phyloP scores from a whole-genome alignment of 2,888 invertebrate genomes.

The Aromia moschata region DNA sequence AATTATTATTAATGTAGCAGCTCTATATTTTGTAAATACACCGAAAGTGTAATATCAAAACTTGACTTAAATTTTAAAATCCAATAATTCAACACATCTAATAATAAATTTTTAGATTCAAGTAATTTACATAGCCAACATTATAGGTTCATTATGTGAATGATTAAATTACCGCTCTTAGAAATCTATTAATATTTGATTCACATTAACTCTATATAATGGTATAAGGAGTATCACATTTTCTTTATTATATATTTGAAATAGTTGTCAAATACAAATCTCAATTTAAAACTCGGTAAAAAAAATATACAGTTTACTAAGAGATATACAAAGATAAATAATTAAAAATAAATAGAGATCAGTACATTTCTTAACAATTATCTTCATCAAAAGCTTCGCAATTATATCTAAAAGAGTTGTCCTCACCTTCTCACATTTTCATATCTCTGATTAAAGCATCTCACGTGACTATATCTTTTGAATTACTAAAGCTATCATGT shows the following conservation, averaged over 20 bases:
- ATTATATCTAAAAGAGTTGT: slow-evolving; percentile 22
- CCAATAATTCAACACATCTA: no score
- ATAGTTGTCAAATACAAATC: background rate
- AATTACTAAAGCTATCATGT: slow-evolving; percentile 33
- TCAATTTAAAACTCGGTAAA: background rate
- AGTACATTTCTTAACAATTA: slow-evolving; percentile 2
- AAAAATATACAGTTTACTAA: background rate
- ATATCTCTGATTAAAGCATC: slow-evolving; percentile 32
- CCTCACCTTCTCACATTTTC: no score
- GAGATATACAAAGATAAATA: background rate
- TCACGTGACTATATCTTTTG: slow-evolving; percentile 33
- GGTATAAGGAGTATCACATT: background rate
- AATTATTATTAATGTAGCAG: no score
- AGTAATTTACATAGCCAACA: no score
- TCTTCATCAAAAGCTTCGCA: slow-evolving; percentile 28
- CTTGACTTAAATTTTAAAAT: no score
- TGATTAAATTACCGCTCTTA: background rate
- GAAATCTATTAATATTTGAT: background rate
- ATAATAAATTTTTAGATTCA: no score
- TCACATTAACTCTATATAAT: background rate
- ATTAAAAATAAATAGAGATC: slow-evolving; percentile 5
- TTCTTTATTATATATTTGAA: background rate
- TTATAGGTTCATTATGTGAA: background rate
- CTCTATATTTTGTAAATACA: no score
- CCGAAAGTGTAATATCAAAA: no score